These are phyloP conservation scores for Leucosticte australis DNA, from an alignment of 2,113 vertebrate genomes.

Conservation along the genomic window DNA sequence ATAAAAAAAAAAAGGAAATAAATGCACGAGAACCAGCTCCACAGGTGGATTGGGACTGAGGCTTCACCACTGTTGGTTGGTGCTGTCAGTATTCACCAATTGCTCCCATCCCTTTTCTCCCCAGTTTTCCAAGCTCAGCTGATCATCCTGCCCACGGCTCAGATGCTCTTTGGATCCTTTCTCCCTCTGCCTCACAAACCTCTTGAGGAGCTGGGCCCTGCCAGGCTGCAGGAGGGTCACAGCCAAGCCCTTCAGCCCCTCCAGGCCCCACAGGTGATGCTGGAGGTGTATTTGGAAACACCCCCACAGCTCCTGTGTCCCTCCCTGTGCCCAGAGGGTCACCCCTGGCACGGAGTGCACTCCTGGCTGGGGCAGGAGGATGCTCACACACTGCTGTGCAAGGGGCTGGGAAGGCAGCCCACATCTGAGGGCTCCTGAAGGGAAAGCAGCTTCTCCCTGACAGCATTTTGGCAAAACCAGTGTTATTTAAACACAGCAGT, in stretches of 20 bases:
- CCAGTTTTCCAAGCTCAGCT: background rate
- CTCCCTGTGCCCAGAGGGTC: accelerated
- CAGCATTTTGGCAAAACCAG: background rate
- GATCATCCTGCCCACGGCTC: background rate
- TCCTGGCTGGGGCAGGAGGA: accelerated
- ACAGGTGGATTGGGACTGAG: background rate
- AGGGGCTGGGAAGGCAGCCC: constrained; percentile 27
- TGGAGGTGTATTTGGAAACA: accelerated
- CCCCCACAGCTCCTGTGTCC: accelerated
- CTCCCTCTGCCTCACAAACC: background rate
- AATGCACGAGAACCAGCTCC: accelerated
- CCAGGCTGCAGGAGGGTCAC: accelerated
- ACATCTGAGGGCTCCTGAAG: background rate
- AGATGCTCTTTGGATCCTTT: background rate
- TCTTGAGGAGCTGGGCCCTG: background rate
- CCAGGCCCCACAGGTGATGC: accelerated
- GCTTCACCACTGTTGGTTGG: background rate
- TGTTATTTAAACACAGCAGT: background rate
- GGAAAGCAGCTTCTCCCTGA: constrained; percentile 33
- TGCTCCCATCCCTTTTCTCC: background rate
- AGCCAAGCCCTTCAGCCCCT: background rate
- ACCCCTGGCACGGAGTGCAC: background rate
- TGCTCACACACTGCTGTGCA: accelerated
- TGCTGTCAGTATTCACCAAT: background rate
- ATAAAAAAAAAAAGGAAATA: background rate